Conservation (phyloP, 2,797 vertebrate genomes). For the Leuciscus waleckii region DNA sequence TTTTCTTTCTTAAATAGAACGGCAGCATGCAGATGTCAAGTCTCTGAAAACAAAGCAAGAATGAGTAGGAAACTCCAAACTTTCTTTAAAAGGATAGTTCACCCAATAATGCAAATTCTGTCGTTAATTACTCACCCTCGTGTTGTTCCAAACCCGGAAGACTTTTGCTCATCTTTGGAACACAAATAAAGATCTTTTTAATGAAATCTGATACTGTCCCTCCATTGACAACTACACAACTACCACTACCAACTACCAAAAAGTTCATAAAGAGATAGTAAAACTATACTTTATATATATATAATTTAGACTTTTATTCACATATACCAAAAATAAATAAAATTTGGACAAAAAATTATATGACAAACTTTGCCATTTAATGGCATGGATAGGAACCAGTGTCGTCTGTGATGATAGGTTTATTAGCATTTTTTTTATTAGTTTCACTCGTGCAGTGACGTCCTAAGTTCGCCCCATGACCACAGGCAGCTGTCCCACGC, state of each 20-base stretch:
- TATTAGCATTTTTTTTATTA: background rate
- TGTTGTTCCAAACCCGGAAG: no score
- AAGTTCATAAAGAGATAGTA: no score
- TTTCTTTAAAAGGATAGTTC: background rate
- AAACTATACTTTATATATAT: no score
- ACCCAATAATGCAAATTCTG: no score
- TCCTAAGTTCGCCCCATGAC: slow-evolving; percentile 35
- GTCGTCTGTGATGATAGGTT: background rate
- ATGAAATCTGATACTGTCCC: no score
- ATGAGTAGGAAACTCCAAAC: background rate
- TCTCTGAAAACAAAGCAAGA: background rate
- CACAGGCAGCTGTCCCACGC: slow-evolving; percentile 62
- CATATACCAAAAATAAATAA: no score
- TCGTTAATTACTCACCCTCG: no score
- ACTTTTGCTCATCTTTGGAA: no score
- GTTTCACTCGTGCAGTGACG: slow-evolving; percentile 26
- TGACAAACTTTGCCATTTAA: background rate
- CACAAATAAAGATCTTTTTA: no score
- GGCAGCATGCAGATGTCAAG: background rate
- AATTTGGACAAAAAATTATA: background rate
- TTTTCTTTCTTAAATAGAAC: background rate
- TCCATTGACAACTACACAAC: no score
- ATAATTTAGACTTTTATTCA: no score
- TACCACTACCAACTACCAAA: no score
- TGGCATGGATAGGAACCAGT: slow-evolving; percentile 4